Conservation (phyloP, 2,888 invertebrate genomes). For the Dromius quadrimaculatus region DNA sequence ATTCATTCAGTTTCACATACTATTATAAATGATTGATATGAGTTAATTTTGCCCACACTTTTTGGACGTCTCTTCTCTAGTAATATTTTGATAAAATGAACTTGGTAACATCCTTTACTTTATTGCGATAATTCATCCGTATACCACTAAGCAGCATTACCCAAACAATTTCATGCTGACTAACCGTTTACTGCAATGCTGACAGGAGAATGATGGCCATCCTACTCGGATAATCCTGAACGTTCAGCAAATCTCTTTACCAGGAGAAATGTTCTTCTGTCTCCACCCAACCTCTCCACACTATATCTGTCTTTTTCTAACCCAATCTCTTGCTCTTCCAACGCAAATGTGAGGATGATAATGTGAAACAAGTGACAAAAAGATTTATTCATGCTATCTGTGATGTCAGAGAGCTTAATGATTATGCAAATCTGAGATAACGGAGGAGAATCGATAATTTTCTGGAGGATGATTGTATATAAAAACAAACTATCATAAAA, state of each 20-base stretch:
- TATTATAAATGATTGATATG: too few relatives aligned
- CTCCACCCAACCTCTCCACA: constrained; percentile 5
- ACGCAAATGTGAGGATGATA: constrained; percentile 17
- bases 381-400: constrained; percentile 20
- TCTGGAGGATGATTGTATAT: too few relatives aligned
- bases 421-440: too few relatives aligned
- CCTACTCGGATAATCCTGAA: constrained; percentile 29
- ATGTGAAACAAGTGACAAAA: constrained; percentile 37
- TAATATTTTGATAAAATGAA: too few relatives aligned
- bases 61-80: too few relatives aligned
- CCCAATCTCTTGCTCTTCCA: background rate
- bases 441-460: too few relatives aligned
- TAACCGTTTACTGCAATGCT: constrained; percentile 1
- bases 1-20: too few relatives aligned
- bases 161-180: background rate
- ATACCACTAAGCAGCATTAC: background rate
- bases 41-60: too few relatives aligned
- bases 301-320: background rate
- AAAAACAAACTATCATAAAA: too few relatives aligned
- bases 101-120: too few relatives aligned
- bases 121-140: too few relatives aligned
- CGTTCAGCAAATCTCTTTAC: constrained; percentile 24
- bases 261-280: constrained; percentile 9
- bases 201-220: constrained; percentile 20
- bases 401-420: constrained; percentile 30